Conservation (phyloP, 1,140 invertebrate species). For the Anastrepha obliqua region DNA sequence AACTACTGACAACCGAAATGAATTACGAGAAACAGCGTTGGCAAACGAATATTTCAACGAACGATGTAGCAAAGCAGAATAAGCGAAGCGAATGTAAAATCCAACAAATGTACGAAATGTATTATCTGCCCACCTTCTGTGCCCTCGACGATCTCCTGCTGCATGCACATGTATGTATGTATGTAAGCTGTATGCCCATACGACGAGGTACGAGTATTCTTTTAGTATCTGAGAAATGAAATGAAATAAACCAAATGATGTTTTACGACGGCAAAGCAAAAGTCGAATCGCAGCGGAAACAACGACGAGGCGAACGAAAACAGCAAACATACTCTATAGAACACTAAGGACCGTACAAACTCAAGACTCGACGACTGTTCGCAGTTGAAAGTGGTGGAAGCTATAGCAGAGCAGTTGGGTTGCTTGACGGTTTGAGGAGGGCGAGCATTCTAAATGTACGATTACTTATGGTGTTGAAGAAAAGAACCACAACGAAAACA, state of each 20-base stretch:
- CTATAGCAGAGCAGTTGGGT: background rate
- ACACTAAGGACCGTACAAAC: conserved; percentile 5
- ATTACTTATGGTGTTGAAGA: conserved; percentile 30
- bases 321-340: background rate
- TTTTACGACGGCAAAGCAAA: conserved; percentile 43
- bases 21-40: conserved; percentile 40
- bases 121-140: conserved; percentile 49
- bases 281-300: background rate
- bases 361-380: conserved; percentile 25
- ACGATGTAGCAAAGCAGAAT: conserved; percentile 3
- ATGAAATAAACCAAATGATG: conserved; percentile 46
- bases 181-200: background rate
- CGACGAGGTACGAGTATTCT: background rate
- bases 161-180: background rate
- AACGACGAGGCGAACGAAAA: background rate
- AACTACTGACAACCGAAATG: conserved; percentile 29
- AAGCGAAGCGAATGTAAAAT: conserved; percentile 47
- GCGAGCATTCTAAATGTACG: conserved; percentile 37
- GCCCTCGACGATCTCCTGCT: conserved; percentile 31
- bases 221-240: conserved; percentile 43
- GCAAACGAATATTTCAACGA: conserved; percentile 37
- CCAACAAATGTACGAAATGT: conserved; percentile 35
- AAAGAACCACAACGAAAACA: conserved; percentile 30
- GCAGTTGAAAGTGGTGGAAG: conserved; percentile 22
- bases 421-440: background rate